Base-by-base conservation (phyloP, 2,113 vertebrate species). In the Shinisaurus crocodilurus region DNA sequence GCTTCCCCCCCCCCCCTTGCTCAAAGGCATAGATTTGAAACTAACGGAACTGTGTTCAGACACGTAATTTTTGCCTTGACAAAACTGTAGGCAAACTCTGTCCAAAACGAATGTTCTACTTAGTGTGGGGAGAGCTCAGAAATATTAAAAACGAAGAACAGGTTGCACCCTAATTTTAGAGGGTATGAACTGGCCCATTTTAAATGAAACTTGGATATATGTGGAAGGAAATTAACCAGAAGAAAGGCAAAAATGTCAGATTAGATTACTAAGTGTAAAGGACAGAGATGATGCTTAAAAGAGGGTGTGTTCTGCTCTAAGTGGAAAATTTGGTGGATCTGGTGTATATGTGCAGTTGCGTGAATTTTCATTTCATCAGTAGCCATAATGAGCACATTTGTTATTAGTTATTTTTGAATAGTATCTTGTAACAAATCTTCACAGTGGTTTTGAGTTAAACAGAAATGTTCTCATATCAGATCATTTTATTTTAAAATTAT, bases 401-500 rank as follows among this genome's bases (percentile, higher is more conserved):
- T 91, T 84, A 87, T 3, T 88, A 69, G 89, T 94, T 88, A 93
- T 48, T 18, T 88, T 86, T 90, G 85, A 91, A 87, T 0, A 89
- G 37, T 77, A 81, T 90, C 91, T 90, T 90, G 50, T 43, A 92
- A 91, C 67, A 94, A 91, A 92, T 92, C 7, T 6, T 92, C 89
- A 85, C 76, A 15, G 54, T 92, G 1, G 2, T 91, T 84, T 92
- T 92, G 87, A 94, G n/a, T 90, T 87, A 86, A 90, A n/a, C 90
- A 90, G 95, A 85, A 93, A 92, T 84, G 45, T 89, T 93, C 91
- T 83, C 1, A 0, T 94, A 90, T 93, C 90, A 89, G 91, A 92
- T 88, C 48, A 88, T 91, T 88, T 88, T 94, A 90, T 94, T 92
- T 90, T 90, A 82, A 87, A 94, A 94, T 91, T 89, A 45, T 74